Evolutionary conservation across 92 coral and sea anemone species (phyloP), one percentile per base, ranked within the genome.

Genomic region (Epizoanthus ramosus): DNA sequence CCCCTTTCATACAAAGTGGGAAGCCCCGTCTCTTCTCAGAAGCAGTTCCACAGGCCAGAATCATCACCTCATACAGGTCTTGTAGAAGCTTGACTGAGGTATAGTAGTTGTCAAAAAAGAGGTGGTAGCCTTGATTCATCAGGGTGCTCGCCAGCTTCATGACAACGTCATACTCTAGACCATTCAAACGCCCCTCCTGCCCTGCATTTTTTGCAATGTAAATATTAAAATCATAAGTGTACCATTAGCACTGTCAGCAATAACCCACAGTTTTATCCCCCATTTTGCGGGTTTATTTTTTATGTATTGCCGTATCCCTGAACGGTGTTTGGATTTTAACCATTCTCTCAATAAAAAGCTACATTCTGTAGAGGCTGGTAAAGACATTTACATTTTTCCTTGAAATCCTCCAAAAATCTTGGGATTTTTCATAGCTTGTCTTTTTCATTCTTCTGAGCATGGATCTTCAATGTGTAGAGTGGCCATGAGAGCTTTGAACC

Each of bases 401-500:
- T n/a, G n/a, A n/a, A n/a, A n/a, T n/a, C n/a, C n/a, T 2, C 39
- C 39, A 4, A 2, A 35, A 35, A 35, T 35, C 39, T 35, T 2
- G 2, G 39, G 4, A 35, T 4, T 4, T 35, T 35, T 35, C 39
- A 4, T 2, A 35, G 39, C 39, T 35, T 35, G 71, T 90, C 90
- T 43, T 71, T 52, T 8, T 61, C 75, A 58, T n/a, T 68, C 89
- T 79, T 85, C 86, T 5, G 35, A 43, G 43, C 1, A 65, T 9
- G 80, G 86, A 53, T 88, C 85, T 22, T 84, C 89, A 72, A 85
- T 71, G 79, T 79, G 92, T 47, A 85, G 71, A 81, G 73, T 63
- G n/a, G 83, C 92, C 92, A 80, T 89, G 45, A 89, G 89, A 2
- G 92, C 89, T 79, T 85, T 85, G 85, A 79, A 89, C 12, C 83